Conservation (phyloP, 2,888 invertebrate species). For the Phyllotreta cruciferae region DNA sequence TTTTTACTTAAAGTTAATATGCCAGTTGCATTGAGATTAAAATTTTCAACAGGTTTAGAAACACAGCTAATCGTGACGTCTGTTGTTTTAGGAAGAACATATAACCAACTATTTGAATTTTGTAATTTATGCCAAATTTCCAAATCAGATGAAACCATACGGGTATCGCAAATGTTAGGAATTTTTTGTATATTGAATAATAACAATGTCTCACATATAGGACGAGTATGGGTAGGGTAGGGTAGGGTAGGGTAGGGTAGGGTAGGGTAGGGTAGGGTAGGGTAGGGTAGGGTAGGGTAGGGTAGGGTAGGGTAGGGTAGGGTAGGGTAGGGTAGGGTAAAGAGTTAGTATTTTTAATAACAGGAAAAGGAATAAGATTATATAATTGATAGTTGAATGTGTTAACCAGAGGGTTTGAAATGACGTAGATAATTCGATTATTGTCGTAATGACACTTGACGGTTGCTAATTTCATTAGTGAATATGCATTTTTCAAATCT, state of each 20-base stretch:
- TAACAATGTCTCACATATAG: too few relatives aligned
- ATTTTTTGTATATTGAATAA: too few relatives aligned
- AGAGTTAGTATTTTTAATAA: not conserved
- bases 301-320: too few relatives aligned
- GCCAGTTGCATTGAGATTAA: slow-evolving; percentile 6
- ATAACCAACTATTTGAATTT: slow-evolving; percentile 21
- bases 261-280: too few relatives aligned
- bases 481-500: slow-evolving; percentile 2
- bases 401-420: slow-evolving; percentile 16
- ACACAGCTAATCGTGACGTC: slow-evolving; percentile 6
- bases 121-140: too few relatives aligned
- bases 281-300: too few relatives aligned
- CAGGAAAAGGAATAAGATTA: slow-evolving; percentile 17
- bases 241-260: too few relatives aligned
- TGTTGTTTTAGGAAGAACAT: slow-evolving; percentile 4
- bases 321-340: too few relatives aligned
- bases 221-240: not conserved
- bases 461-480: not conserved
- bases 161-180: too few relatives aligned
- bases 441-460: not conserved
- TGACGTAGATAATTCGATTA: slow-evolving; percentile 18
- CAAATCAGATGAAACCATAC: too few relatives aligned
- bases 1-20: slow-evolving; percentile 1
- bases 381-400: slow-evolving; percentile 6
- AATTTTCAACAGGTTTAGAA: not conserved